phyloP scores from a whole-genome alignment of 2,888 invertebrate genomes.

The Pomacea canaliculata region DNA sequence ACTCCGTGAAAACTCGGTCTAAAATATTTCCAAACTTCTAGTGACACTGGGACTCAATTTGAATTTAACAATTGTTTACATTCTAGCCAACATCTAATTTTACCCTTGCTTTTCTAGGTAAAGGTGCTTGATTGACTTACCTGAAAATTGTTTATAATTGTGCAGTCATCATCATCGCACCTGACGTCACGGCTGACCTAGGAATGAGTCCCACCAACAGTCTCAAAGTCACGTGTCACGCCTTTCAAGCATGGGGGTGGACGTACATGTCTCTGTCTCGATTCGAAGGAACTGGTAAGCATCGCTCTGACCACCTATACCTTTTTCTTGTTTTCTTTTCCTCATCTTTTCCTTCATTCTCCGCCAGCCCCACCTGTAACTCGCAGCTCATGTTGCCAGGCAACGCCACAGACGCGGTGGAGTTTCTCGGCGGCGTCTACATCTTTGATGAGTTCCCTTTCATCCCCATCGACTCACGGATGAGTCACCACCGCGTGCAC shows the following conservation, averaged over 20 bases:
- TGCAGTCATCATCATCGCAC: constrained; percentile 30
- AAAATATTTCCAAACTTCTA: no score
- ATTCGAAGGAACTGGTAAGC: constrained; percentile 33
- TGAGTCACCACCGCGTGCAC: constrained; percentile 33
- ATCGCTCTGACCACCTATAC: neutral
- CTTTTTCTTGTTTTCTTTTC: no score
- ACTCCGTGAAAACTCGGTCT: no score
- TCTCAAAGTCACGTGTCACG: constrained; percentile 31
- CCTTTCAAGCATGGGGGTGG: constrained; percentile 35
- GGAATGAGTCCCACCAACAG: constrained; percentile 33
- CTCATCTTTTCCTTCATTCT: no score
- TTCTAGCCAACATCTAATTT: no score
- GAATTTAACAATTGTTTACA: no score
- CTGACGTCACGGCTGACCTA: constrained; percentile 32
- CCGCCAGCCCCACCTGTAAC: no score
- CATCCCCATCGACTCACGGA: constrained; percentile 36
- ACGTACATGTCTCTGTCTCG: constrained; percentile 34
- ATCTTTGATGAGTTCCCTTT: constrained; percentile 34
- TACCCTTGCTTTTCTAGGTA: no score
- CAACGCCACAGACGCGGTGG: constrained; percentile 16
- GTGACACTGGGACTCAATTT: no score
- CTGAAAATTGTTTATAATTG: no score
- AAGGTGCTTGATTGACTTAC: no score
- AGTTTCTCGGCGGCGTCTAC: constrained; percentile 30
- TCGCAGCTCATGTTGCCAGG: neutral